Percentiles rank a stretch among this genome's conserved stretches.
phyloP scores from a whole-genome alignment of 2,113 vertebrate genomes.

The Brienomyrus longianalis region DNA sequence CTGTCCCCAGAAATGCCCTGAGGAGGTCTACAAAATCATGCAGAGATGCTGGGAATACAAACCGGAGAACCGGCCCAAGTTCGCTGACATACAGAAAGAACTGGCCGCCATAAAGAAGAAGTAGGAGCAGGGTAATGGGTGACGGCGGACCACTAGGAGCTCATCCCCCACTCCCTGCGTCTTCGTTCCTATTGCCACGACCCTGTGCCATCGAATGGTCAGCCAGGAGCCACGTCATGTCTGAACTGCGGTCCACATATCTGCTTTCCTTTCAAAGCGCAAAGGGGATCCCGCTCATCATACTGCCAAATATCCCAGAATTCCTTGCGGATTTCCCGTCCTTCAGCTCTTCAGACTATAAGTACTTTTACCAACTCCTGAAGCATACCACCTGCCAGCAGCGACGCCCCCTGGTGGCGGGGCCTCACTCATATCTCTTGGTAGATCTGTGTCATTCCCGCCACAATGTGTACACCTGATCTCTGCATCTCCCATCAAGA shows the following conservation, averaged over 20 bases:
- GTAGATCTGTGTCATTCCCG: background rate
- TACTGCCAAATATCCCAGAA: conserved; percentile 22
- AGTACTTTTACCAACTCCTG: background rate
- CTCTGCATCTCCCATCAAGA: background rate
- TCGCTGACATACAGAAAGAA: conserved; percentile 82
- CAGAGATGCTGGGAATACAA: conserved; percentile 92
- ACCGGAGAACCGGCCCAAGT: conserved; percentile 86
- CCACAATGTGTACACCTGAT: background rate
- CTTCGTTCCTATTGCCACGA: background rate
- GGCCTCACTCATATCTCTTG: background rate
- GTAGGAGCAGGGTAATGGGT: conserved; percentile 34
- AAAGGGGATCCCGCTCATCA: conserved; percentile 12
- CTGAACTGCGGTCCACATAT: conserved; percentile 24
- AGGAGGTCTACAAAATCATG: conserved; percentile 90
- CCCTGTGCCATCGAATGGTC: background rate
- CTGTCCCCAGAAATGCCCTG: conserved; percentile 87
- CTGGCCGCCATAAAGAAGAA: conserved; percentile 79
- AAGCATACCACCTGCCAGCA: background rate
- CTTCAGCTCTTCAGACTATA: background rate
- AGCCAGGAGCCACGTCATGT: conserved; percentile 26
- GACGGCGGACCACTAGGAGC: conserved; percentile 15
- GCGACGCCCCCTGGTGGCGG: background rate
- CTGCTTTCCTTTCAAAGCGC: conserved; percentile 31
- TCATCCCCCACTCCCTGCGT: conserved; percentile 20
- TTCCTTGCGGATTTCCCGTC: conserved; percentile 1